Base-by-base conservation (phyloP, 2,888 invertebrate species). In the Polydrusus pterygomalis region DNA sequence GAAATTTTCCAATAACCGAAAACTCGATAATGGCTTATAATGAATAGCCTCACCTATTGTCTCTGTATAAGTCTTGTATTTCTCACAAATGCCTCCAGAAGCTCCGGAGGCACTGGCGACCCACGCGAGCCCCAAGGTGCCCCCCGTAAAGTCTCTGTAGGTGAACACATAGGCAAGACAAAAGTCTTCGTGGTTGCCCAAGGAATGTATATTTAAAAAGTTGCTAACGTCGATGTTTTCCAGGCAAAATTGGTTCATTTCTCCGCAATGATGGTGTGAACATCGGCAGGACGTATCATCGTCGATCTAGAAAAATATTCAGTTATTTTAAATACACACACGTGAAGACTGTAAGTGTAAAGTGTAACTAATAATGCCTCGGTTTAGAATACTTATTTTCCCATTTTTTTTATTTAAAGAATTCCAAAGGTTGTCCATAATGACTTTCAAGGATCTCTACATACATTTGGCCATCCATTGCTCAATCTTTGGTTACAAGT, bases 101-200 rank as follows among this genome's bases (percentile, higher is more conserved):
- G 98, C 98, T 75, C 97, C 99, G 75, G 96, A 96, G 0, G 98
- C 97, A 78, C 97, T 97, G 34, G 99, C 99, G 25, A 99, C 99
- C 99, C 99, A 99, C 5, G 99, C 99, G 60, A 99, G 89, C 20
- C 99, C 99, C 51, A 99, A 90, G 17, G 99, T 99, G 76, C 99
- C 99, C 9, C 98, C 98, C 18, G 97, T 97, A 87, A 99, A 99
- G 88, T 99, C 99, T 84, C 98, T 92, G 87, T 96, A 96, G 0
- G 99, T 99, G 89, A 99, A 98, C 78, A 99, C 97, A 87, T 99
- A 99, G n/a, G 99, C 99, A 79, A 99, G 91, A 87, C 99, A 99
- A 89, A 99, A 99, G 88, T 96, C 96, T 84, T 98, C 96, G 87
- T 99, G 99, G 89, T 99, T 97, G 73, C 96, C 95, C 79, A 98